Evolutionary conservation across 2,888 invertebrate species (phyloP).

Genomic region (Conomelus anceps): DNA sequence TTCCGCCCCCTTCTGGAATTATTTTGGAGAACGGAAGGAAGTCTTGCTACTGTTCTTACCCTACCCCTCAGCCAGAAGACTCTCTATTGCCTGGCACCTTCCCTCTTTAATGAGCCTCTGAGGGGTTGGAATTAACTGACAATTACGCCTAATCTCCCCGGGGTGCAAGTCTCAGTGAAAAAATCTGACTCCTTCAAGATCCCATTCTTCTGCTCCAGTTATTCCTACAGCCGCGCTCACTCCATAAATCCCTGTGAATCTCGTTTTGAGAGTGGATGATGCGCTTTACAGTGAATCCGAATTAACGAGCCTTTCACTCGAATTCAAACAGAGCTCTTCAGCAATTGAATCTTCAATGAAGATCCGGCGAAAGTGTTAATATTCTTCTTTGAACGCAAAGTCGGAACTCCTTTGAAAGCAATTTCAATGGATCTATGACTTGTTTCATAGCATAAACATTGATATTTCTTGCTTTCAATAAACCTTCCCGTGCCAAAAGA

Average conservation of each 20-base stretch:
- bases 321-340: neutral
- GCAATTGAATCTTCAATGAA: neutral
- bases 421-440: neutral
- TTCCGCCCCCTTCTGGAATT: constrained; percentile 11
- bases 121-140: constrained; percentile 9
- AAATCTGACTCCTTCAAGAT: neutral
- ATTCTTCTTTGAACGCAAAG: neutral
- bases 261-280: neutral
- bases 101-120: constrained; percentile 6
- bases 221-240: neutral
- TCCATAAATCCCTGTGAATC: neutral
- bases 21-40: neutral
- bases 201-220: neutral
- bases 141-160: constrained; percentile 1
- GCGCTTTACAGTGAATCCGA: neutral
- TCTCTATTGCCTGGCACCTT: neutral
- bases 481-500: too few relatives aligned
- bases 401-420: neutral
- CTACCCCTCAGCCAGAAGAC: too few relatives aligned
- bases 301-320: neutral
- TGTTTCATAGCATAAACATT: neutral
- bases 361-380: neutral
- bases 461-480: neutral
- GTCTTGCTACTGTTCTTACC: neutral
- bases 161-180: neutral